Percentiles rank a stretch among this genome's conserved stretches.
phyloP scores from a whole-genome alignment of 2,888 invertebrate genomes.

The Pardosa pseudoannulata region DNA sequence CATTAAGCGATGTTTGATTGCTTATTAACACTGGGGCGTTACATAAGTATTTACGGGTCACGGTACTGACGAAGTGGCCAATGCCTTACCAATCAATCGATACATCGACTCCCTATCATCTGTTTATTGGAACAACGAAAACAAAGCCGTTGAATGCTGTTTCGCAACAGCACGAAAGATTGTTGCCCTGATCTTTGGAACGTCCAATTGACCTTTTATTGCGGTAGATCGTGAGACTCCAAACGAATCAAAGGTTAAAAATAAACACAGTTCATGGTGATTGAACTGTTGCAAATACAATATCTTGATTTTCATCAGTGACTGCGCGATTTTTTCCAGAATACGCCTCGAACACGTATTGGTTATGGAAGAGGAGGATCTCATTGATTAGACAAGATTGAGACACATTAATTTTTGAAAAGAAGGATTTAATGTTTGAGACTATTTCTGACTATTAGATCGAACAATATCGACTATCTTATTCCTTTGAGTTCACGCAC shows the following conservation, averaged over 20 bases:
- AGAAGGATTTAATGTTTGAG: too few species aligned
- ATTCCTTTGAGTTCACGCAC: too few species aligned
- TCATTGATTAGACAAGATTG: too few species aligned
- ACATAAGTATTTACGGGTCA: not conserved
- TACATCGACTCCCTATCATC: constrained; percentile 49
- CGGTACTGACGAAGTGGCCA: not conserved
- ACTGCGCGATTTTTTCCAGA: not conserved
- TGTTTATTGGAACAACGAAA: constrained; percentile 47
- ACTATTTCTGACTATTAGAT: too few species aligned
- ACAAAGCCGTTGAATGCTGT: constrained; percentile 18
- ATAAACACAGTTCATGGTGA: constrained; percentile 32
- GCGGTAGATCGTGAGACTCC: constrained; percentile 33
- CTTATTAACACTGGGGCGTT: not conserved
- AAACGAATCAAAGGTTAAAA: constrained; percentile 30
- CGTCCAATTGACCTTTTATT: constrained; percentile 32
- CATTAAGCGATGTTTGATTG: not conserved
- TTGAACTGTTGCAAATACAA: constrained; percentile 23
- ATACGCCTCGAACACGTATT: too few species aligned
- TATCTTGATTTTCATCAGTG: not conserved
- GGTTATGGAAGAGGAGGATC: too few species aligned
- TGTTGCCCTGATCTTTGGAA: constrained; percentile 56
- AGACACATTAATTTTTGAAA: too few species aligned
- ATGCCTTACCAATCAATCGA: constrained; percentile 42
- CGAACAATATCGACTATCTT: too few species aligned
- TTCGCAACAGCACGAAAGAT: constrained; percentile 20